Evolutionary conservation across 2,113 vertebrate species (phyloP).

Genomic region (Gavialis gangeticus): DNA sequence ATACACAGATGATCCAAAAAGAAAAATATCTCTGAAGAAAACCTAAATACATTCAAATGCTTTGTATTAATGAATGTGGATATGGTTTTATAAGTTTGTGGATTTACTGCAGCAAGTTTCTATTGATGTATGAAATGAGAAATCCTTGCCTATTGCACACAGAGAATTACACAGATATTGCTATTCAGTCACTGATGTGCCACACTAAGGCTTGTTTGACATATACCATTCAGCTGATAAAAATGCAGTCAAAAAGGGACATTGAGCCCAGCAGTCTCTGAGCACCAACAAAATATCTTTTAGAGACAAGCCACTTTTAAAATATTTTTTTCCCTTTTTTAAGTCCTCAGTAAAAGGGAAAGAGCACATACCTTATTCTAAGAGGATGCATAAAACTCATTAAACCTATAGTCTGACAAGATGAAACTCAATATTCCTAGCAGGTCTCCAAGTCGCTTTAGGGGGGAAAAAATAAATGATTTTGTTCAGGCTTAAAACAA

Average conservation of each 20-base stretch:
- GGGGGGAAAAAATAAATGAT: background rate
- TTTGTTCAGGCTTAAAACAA: background rate
- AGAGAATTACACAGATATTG: constrained; percentile 35
- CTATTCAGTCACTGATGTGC: background rate
- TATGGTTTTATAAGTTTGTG: background rate
- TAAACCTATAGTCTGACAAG: too few relatives aligned
- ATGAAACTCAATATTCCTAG: background rate
- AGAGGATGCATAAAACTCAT: too few relatives aligned
- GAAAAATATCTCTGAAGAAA: background rate
- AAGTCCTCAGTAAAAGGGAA: background rate
- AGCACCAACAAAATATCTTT: background rate
- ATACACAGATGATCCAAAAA: background rate
- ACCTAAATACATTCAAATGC: background rate
- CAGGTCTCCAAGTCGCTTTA: background rate
- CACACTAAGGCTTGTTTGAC: background rate
- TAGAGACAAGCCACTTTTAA: background rate
- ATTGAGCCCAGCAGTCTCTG: background rate
- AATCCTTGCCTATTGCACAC: background rate
- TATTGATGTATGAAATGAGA: constrained; percentile 64
- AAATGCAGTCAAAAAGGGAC: background rate
- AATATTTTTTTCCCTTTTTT: background rate
- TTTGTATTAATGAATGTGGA: constrained; percentile 8
- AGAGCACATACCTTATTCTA: too few relatives aligned
- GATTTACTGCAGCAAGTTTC: constrained; percentile 31
- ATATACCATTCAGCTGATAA: background rate